phyloP scores from a whole-genome alignment of 2,113 vertebrate species.

The Empidonax traillii region DNA sequence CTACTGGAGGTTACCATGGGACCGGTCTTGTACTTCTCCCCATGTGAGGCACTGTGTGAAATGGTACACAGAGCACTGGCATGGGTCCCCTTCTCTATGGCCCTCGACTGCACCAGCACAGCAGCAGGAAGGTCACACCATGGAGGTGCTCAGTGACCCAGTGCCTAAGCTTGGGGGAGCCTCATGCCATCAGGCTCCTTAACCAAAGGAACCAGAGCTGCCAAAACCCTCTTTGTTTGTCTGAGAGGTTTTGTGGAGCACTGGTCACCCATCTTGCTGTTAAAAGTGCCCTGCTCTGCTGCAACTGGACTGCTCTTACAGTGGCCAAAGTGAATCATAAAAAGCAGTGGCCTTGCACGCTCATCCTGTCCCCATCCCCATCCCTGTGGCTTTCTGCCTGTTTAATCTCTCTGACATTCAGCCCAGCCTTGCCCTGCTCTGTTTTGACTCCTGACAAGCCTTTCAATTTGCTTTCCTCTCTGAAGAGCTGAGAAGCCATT shows the following conservation, averaged over 20 bases:
- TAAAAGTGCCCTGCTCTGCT: background rate
- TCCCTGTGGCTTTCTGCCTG: slow-evolving; percentile 35
- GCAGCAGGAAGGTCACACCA: background rate
- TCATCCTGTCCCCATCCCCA: background rate
- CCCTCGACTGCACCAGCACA: fast-evolving
- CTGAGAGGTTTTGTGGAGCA: background rate
- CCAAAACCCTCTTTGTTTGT: background rate
- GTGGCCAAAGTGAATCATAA: background rate
- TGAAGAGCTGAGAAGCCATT: slow-evolving; percentile 85
- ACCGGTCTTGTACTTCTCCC: background rate
- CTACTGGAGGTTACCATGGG: background rate
- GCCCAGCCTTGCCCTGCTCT: slow-evolving; percentile 70
- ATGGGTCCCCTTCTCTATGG: background rate
- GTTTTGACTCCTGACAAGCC: slow-evolving; percentile 91
- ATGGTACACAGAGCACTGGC: background rate
- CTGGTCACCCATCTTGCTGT: background rate
- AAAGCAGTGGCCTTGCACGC: fast-evolving
- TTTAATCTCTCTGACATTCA: slow-evolving; percentile 66
- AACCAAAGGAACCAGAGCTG: background rate
- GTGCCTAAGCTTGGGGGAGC: background rate
- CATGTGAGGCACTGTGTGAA: background rate
- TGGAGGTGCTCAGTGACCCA: background rate
- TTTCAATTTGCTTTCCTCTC: slow-evolving; percentile 92
- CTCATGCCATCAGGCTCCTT: background rate
- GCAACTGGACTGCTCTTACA: fast-evolving